phyloP scores from a whole-genome alignment of 2,113 vertebrate species.

The Gorilla gorilla region DNA sequence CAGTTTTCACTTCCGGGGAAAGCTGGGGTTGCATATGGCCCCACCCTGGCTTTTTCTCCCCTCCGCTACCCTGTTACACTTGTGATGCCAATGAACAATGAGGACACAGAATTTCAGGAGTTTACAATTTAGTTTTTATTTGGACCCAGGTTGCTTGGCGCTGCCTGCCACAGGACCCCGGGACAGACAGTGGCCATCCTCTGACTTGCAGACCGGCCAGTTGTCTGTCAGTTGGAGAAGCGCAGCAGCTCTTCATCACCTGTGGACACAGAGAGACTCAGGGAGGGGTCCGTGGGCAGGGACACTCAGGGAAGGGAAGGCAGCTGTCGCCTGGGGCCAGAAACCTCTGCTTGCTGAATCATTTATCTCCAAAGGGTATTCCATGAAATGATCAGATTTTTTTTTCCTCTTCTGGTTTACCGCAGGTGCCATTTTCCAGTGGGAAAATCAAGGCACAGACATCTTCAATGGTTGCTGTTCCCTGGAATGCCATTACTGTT shows the following conservation, averaged over 20 bases:
- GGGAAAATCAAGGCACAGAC: neutral
- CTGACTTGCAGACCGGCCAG: neutral
- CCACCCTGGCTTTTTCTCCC: no score
- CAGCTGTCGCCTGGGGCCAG: neutral
- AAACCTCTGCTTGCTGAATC: neutral
- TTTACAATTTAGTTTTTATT: slow-evolving; percentile 47
- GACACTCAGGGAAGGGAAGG: neutral
- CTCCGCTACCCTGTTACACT: no score
- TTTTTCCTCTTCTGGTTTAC: neutral
- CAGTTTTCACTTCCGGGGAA: neutral
- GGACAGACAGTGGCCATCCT: neutral
- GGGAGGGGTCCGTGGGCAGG: neutral
- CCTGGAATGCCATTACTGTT: neutral
- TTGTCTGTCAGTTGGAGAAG: slow-evolving; percentile 43
- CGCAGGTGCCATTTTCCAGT: neutral
- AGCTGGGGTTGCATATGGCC: neutral
- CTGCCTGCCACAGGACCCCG: neutral
- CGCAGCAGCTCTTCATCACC: slow-evolving; percentile 67
- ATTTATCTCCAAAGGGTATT: no score
- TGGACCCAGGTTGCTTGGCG: neutral
- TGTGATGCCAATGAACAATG: neutral
- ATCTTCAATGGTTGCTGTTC: no score
- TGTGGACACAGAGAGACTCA: slow-evolving; percentile 49
- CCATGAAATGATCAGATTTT: neutral
- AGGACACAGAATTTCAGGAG: neutral